A percentile compares a stretch with the other conserved stretches of the same genome.
Conservation (phyloP, 2,113 vertebrate genomes). For the Sylvia atricapilla region DNA sequence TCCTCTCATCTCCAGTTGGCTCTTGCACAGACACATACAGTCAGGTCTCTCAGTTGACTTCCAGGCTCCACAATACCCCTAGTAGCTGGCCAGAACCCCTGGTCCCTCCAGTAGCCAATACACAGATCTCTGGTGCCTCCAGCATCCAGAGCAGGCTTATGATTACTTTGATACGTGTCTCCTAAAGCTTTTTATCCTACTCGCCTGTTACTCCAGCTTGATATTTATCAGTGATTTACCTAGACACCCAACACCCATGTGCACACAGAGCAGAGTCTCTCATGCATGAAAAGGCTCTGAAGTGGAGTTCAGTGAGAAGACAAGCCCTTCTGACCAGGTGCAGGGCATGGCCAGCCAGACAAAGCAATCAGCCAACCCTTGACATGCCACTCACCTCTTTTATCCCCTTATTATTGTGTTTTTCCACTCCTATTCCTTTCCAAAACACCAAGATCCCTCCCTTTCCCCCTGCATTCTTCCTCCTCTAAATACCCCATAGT, state of each 20-base stretch:
- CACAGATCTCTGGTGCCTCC: not conserved
- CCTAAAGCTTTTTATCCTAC: not conserved
- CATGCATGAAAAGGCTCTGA: not conserved
- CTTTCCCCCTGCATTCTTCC: not conserved
- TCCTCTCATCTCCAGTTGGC: not conserved
- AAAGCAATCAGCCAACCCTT: not conserved
- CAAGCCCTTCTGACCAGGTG: not conserved
- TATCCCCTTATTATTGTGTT: not conserved
- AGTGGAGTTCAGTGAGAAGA: not conserved
- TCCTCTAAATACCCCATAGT: not conserved
- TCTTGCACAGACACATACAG: not conserved
- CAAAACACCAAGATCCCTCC: not conserved
- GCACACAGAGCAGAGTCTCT: not conserved
- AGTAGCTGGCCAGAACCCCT: not conserved
- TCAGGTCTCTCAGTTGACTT: not conserved
- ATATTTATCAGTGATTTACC: not conserved
- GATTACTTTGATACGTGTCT: not conserved
- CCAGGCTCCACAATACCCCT: not conserved
- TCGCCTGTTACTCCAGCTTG: not conserved
- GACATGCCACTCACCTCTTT: not conserved
- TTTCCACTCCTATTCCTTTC: not conserved
- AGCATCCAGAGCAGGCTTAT: not conserved
- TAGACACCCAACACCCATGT: not conserved
- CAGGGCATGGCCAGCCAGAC: not conserved
- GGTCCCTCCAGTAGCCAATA: not conserved